Evolutionary conservation across 2,113 vertebrate species (phyloP).

Genomic region (Nothocercus nigrocapillus): DNA sequence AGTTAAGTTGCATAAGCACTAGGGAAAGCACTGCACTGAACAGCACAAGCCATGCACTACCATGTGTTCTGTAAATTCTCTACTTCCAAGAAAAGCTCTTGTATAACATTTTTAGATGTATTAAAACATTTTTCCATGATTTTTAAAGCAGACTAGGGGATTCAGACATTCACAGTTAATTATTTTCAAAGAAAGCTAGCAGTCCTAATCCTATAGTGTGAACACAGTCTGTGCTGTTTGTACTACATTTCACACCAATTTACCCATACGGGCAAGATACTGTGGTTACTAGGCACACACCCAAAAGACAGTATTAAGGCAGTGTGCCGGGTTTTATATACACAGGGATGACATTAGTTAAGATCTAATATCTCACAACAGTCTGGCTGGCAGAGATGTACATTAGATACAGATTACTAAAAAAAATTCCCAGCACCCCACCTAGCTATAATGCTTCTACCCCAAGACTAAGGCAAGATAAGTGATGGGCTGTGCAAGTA

Average conservation of each 20-base stretch:
- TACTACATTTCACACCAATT: neutral
- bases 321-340: neutral
- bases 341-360: neutral
- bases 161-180: neutral
- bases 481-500: neutral
- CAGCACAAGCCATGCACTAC: neutral
- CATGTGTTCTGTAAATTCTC: neutral
- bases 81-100: neutral
- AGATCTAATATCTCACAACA: neutral
- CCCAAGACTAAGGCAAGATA: neutral
- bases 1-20: neutral
- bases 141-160: neutral
- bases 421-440: neutral
- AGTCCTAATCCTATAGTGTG: neutral
- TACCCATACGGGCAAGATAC: neutral
- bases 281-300: neutral
- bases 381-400: neutral
- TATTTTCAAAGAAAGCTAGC: neutral
- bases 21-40: neutral
- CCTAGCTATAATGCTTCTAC: neutral
- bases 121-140: neutral
- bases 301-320: neutral
- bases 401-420: neutral
- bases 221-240: neutral
- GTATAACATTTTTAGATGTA: neutral